Evolutionary conservation across 2,113 vertebrate genomes (phyloP), one percentile per base, ranked within the genome.

Genomic region (Lagenorhynchus albirostris): DNA sequence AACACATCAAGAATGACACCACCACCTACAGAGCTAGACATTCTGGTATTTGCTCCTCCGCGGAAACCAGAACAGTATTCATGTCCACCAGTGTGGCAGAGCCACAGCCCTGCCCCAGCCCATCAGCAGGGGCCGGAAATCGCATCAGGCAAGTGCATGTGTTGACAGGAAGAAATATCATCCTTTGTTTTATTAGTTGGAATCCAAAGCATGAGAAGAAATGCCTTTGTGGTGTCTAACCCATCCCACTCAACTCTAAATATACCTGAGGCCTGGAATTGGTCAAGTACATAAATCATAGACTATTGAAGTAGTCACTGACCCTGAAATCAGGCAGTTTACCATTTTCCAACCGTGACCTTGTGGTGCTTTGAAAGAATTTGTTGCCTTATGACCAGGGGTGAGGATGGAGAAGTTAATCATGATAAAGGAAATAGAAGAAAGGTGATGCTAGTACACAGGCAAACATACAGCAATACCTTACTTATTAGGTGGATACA

Each of bases 1-100:
- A 93, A 96, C 95, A 95, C 50, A 93, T 97, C 79, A 97, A 67
- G 41, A 79, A 80, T 94, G 92, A 92, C 74, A 89, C 73, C 58
- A 41, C 68, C 86, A 73, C 92, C 60, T 92, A 80, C 74, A 76
- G 83, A 96, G 68, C 31, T 80, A n/a, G 95, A 44, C 15, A 21
- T 87, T 71, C 36, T 60, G 60, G 70, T 33, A 63, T 87, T 83
- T 76, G 13, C 38, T 93, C 53, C 53, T 67, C 29, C 33, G 2
- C 21, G 9, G n/a, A 91, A 74, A n/a, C 8, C n/a, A 79, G 41
- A 88, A 25, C 47, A 21, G 0, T 9, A 21, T 20, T 63, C 29
- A 23, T 1, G 17, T 11, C 77, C 18, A 18, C 20, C 8, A 1
- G 5, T 4, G 62, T 41, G 77, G 20, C 38, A 25, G 31, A 87